These are phyloP conservation scores for Herpailurus yagouaroundi DNA, from an alignment of 2,113 vertebrate species.

Conservation along the genomic window DNA sequence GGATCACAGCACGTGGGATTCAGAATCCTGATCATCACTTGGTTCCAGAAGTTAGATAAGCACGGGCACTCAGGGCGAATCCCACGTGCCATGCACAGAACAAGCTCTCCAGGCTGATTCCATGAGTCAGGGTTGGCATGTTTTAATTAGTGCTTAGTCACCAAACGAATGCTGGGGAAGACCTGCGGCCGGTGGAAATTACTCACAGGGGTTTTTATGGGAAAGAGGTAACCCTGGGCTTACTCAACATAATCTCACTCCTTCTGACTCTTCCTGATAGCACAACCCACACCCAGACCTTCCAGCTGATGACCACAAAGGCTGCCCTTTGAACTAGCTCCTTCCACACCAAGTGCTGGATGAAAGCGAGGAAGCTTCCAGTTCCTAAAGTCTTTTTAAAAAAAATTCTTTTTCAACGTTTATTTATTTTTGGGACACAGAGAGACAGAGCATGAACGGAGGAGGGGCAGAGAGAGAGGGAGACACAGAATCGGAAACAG, in stretches of 20 bases:
- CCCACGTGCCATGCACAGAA: not conserved
- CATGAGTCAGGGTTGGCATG: not conserved
- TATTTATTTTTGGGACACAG: no score
- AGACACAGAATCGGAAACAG: no score
- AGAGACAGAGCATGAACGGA: no score
- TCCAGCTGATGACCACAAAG: not conserved
- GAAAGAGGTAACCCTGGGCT: not conserved
- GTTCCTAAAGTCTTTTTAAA: not conserved
- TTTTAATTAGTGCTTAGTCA: not conserved
- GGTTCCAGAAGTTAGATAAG: not conserved
- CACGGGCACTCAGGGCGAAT: accelerated
- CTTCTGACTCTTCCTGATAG: not conserved
- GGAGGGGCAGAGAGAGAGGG: no score
- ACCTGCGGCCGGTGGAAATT: not conserved
- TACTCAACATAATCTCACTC: not conserved
- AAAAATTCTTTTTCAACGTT: no score
- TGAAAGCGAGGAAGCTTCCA: not conserved
- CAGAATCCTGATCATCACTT: not conserved
- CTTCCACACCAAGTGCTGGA: not conserved
- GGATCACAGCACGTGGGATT: not conserved
- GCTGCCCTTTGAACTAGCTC: not conserved
- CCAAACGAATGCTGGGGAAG: not conserved
- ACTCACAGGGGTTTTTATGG: not conserved
- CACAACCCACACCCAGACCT: not conserved
- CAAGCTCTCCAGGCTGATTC: not conserved